Conservation (phyloP, 2,113 vertebrate species). For the Clarias batrachus region DNA sequence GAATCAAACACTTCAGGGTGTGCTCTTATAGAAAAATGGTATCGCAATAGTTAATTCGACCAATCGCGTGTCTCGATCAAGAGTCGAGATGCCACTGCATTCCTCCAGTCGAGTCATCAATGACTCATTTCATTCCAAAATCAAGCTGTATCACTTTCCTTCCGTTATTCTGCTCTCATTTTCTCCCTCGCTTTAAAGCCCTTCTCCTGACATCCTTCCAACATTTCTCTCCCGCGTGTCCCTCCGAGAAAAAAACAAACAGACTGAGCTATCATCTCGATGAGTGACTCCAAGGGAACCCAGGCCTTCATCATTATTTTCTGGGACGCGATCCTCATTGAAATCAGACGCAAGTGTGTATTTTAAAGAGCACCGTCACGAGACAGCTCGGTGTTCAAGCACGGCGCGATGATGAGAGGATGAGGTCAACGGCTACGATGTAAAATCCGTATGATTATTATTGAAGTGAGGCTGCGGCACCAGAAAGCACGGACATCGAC, state of each 20-base stretch:
- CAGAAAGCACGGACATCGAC: conserved; percentile 4
- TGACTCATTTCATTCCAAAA: neutral
- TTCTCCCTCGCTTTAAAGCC: neutral
- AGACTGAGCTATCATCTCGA: conserved; percentile 19
- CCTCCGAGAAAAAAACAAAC: conserved; percentile 11
- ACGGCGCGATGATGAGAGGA: conserved; percentile 22
- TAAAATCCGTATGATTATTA: neutral
- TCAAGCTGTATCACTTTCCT: neutral
- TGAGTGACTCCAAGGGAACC: conserved; percentile 19
- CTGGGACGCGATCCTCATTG: conserved; percentile 8
- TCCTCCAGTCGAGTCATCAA: neutral
- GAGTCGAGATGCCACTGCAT: neutral
- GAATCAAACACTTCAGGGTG: no score
- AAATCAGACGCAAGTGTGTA: conserved; percentile 34
- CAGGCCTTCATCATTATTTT: conserved; percentile 23
- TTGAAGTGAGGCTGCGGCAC: neutral
- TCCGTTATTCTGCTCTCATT: neutral
- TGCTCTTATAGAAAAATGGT: no score
- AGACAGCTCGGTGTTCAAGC: conserved; percentile 27
- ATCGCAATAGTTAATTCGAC: neutral
- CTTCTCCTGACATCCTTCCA: neutral
- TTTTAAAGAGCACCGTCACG: conserved; percentile 31
- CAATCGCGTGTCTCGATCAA: neutral
- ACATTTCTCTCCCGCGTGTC: neutral
- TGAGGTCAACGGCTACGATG: neutral